Conservation (phyloP, 2,888 invertebrate genomes). For the Willowsia nigromaculata region DNA sequence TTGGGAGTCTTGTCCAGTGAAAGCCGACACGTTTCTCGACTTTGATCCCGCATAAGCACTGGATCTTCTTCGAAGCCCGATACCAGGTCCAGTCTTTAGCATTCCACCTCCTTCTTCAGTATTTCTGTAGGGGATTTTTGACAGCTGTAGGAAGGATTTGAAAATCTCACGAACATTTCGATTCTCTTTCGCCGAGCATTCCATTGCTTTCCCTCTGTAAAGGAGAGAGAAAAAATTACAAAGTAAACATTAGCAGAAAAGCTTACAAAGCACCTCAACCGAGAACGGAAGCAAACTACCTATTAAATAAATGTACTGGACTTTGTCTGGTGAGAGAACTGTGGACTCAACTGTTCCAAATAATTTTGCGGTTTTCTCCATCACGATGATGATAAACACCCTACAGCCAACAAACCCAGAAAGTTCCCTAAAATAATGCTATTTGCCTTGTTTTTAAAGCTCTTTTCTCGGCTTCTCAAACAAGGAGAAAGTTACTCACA, state of each 20-base stretch:
- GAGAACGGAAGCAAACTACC: neutral
- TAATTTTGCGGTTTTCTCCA: neutral
- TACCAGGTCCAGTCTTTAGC: conserved; percentile 75
- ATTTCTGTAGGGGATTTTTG: conserved; percentile 84
- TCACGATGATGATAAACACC: neutral
- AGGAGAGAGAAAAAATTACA: conserved; percentile 79
- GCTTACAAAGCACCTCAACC: neutral
- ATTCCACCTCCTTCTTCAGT: conserved; percentile 72
- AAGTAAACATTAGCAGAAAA: conserved; percentile 67
- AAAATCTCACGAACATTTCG: conserved; percentile 90
- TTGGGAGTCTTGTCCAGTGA: conserved; percentile 34
- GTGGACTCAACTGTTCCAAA: neutral
- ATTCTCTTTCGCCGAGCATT: conserved; percentile 90
- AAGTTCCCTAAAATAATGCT: neutral
- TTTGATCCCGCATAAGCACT: conserved; percentile 85
- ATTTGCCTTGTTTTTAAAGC: neutral
- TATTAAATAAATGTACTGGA: neutral
- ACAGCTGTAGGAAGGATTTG: conserved; percentile 88
- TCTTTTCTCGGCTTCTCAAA: neutral
- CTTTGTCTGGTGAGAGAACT: neutral
- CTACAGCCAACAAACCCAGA: neutral
- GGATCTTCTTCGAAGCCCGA: conserved; percentile 85
- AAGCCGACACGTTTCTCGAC: conserved; percentile 52
- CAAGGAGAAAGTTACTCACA: too few relatives aligned
- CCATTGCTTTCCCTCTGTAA: conserved; percentile 87